Base-by-base conservation (phyloP, 2,888 invertebrate genomes). In the Orthonychiurus folsomi region DNA sequence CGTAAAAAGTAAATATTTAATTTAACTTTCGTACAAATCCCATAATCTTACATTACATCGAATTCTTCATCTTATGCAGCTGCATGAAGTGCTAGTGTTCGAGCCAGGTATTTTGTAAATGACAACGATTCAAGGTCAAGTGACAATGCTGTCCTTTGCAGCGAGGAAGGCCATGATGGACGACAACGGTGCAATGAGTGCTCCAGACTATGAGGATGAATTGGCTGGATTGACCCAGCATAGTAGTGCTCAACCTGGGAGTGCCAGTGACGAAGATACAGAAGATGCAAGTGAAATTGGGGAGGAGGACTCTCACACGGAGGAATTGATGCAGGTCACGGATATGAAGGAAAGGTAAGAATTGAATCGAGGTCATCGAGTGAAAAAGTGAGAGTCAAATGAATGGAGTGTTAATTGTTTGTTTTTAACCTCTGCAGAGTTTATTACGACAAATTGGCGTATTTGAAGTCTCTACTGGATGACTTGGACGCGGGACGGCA, bases 371-470 rank as follows among this genome's bases (percentile, higher is more conserved):
- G n/a, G 20, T 55, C 37, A 20, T n/a, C n/a, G n/a, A n/a, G n/a
- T n/a, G 27, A 57, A 50, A 48, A 28, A 18, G 53, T 15, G 20
- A n/a, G n/a, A n/a, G n/a, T n/a, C n/a, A n/a, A n/a, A n/a, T n/a
- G n/a, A n/a, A n/a, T n/a, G n/a, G n/a, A n/a, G 52, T 52, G 24
- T 52, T 52, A 52, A 52, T 21, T n/a, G 25, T 24, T 55, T 52
- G 18, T 53, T 56, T 12, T 23, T 60, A 48, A 58, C 60, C 54
- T 59, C 77, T 78, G 0, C 75, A 91, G 91, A 77, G 85, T 90
- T 79, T 92, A 89, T 76, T 90, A 92, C 76, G 94, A 93, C 75
- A 94, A 95, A 78, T 77, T 96, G 71, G 86, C 87, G 0, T 87
- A 84, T 76, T 79, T 95, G 20, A 93, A 93, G 77, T 89, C 89